A percentile compares a stretch with the other conserved stretches of the same genome.
Conservation (phyloP, 2,888 invertebrate species). For the Lydus trimaculatus region DNA sequence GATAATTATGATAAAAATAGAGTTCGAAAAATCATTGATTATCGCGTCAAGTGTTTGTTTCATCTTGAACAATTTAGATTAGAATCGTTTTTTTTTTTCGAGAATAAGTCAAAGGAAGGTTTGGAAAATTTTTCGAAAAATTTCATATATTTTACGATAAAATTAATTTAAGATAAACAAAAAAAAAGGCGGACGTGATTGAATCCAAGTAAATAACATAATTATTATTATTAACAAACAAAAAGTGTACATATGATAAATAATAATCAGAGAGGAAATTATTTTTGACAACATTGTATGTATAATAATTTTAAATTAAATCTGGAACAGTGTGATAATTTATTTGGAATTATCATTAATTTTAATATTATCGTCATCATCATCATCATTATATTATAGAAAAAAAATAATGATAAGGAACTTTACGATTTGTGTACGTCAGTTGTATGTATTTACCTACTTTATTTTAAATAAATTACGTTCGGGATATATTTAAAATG, state of each 20-base stretch:
- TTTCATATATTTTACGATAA: neutral
- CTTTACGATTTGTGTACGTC: neutral
- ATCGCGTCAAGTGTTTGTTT: neutral
- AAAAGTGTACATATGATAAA: neutral
- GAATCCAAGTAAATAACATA: neutral
- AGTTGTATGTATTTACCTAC: neutral
- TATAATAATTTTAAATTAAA: neutral
- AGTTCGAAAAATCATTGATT: neutral
- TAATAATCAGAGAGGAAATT: neutral
- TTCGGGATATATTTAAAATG: neutral
- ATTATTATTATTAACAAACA: neutral
- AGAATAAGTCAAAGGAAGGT: neutral
- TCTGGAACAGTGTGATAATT: neutral
- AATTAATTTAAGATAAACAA: neutral
- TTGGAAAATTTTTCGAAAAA: neutral
- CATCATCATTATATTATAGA: neutral
- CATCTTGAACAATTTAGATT: neutral
- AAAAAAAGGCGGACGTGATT: conserved; percentile 7
- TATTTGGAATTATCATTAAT: neutral
- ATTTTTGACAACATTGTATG: neutral
- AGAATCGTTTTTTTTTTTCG: neutral
- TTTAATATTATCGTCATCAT: neutral
- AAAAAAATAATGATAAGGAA: neutral
- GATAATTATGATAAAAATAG: neutral
- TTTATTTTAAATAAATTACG: neutral